Percentiles rank a stretch among this genome's conserved stretches.
Conservation (phyloP, 2,113 vertebrate species). For the Castor canadensis region DNA sequence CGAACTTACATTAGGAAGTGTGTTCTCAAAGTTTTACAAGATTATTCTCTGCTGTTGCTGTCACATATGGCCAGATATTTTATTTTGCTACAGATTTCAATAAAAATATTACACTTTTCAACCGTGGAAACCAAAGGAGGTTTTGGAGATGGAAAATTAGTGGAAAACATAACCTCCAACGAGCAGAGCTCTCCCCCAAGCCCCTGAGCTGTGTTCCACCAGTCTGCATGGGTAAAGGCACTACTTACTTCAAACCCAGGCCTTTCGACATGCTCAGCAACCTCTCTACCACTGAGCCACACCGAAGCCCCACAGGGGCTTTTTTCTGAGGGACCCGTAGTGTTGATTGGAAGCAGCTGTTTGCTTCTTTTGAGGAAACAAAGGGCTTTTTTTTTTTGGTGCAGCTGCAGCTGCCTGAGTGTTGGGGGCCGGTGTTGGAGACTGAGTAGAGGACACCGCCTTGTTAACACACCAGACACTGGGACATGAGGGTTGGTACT, state of each 20-base stretch:
- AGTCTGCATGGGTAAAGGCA: neutral
- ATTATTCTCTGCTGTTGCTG: neutral
- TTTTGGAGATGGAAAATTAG: neutral
- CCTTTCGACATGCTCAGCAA: too few species aligned
- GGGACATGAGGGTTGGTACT: neutral
- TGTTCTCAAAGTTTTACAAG: neutral
- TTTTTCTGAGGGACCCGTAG: neutral
- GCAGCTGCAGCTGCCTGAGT: too few species aligned
- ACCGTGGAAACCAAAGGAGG: neutral
- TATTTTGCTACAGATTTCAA: neutral
- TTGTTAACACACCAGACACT: too few species aligned
- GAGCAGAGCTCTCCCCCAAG: neutral
- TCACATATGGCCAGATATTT: neutral
- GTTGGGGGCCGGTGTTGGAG: neutral
- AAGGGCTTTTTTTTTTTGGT: neutral
- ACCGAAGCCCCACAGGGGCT: neutral
- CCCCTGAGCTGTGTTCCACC: neutral
- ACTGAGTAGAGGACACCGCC: too few species aligned
- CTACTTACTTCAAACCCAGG: neutral
- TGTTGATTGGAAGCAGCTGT: neutral
- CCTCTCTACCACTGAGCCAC: neutral
- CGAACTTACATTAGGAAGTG: neutral
- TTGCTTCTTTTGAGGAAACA: neutral
- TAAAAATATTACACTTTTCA: neutral
- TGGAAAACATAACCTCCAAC: neutral